These are phyloP conservation scores for Temnothorax rugatulus DNA, from an alignment of 2,888 invertebrate species.

Conservation along the genomic window DNA sequence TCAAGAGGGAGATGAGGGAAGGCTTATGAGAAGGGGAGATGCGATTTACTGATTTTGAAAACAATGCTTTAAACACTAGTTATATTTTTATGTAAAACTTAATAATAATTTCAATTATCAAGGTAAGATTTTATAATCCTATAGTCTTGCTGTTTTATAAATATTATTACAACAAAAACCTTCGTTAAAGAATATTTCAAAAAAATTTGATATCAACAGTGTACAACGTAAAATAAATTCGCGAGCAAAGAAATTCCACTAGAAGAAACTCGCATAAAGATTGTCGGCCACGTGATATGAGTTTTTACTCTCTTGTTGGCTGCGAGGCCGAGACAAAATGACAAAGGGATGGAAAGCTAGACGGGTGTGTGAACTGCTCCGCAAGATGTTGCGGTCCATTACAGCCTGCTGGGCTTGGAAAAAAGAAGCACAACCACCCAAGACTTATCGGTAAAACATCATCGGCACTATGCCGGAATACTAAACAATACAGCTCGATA, in stretches of 20 bases:
- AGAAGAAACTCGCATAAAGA: background rate
- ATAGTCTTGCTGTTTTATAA: background rate
- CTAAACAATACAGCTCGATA: slow-evolving; percentile 75
- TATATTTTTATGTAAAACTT: slow-evolving; percentile 21
- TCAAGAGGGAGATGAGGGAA: slow-evolving; percentile 62
- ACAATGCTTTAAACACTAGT: slow-evolving; percentile 24
- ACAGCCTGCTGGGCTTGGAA: slow-evolving; percentile 79
- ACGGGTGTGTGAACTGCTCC: slow-evolving; percentile 80
- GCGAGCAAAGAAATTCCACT: background rate
- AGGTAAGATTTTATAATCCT: background rate
- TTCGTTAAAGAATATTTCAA: background rate
- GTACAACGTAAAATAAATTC: slow-evolving; percentile 18
- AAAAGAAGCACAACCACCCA: slow-evolving; percentile 68
- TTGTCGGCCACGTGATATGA: slow-evolving; percentile 32
- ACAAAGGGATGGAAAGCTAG: slow-evolving; percentile 46
- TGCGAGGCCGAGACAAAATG: slow-evolving; percentile 50
- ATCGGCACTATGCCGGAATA: slow-evolving; percentile 82
- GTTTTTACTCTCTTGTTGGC: slow-evolving; percentile 46
- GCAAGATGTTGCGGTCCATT: slow-evolving; percentile 84
- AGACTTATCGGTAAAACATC: slow-evolving; percentile 81
- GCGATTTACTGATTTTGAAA: slow-evolving; percentile 58
- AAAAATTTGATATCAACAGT: background rate
- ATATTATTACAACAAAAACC: background rate
- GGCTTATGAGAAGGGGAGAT: slow-evolving; percentile 25
- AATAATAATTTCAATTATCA: background rate